These are phyloP conservation scores for Halcyon badia DNA, from an alignment of 2,797 vertebrate species.

Conservation along the genomic window DNA sequence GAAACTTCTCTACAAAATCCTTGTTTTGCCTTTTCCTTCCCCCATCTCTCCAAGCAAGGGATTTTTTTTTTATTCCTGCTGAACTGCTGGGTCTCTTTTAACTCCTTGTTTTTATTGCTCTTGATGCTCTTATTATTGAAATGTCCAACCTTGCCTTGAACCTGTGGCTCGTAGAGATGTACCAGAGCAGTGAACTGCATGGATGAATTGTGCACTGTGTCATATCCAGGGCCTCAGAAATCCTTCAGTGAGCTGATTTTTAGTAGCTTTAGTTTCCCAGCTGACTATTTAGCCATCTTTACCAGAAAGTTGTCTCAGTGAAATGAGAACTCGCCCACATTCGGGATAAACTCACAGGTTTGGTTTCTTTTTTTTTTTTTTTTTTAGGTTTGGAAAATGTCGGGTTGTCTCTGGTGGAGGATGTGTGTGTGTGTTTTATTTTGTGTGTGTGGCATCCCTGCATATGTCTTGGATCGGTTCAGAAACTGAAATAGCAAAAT, in stretches of 20 bases:
- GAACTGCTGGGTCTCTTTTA: background rate
- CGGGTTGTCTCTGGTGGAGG: constrained; percentile 15
- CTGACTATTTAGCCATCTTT: constrained; percentile 37
- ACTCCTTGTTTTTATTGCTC: background rate
- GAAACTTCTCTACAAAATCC: background rate
- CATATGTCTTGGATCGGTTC: constrained; percentile 53
- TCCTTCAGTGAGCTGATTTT: background rate
- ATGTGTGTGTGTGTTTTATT: constrained; percentile 46
- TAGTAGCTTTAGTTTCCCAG: background rate
- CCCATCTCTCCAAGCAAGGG: background rate
- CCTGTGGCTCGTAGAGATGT: background rate
- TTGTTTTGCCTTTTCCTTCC: background rate
- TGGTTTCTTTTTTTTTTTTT: background rate
- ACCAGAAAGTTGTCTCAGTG: constrained; percentile 41
- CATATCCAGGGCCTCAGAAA: background rate
- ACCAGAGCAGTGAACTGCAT: background rate
- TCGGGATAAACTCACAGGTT: constrained; percentile 26
- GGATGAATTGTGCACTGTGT: background rate
- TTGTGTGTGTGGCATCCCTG: constrained; percentile 42
- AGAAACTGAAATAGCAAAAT: constrained; percentile 45
- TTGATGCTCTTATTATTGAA: background rate
- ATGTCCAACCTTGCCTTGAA: background rate
- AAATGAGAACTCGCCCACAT: constrained; percentile 53
- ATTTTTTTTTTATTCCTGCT: background rate
- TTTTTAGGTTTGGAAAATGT: constrained; percentile 40